A percentile compares a stretch with the other conserved stretches of the same genome.
Conservation (phyloP, 2,113 vertebrate genomes). For the Casuarius casuarius region DNA sequence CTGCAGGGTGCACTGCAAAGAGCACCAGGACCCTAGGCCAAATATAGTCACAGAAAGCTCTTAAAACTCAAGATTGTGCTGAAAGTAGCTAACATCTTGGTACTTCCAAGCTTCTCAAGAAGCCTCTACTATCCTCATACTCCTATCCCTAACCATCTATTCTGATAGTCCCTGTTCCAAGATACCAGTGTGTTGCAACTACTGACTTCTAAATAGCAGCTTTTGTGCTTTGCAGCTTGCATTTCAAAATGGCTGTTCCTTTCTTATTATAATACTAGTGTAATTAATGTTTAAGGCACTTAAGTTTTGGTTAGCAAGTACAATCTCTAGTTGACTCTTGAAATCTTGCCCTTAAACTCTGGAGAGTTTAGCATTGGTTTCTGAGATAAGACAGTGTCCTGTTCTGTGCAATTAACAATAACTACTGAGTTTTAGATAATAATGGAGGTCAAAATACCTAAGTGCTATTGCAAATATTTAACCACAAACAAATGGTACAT, state of each 20-base stretch:
- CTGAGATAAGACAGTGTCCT: neutral
- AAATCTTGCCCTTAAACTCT: constrained; percentile 7
- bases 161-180: neutral
- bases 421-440: neutral
- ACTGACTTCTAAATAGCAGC: neutral
- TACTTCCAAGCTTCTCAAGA: neutral
- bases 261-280: neutral
- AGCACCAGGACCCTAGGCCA: neutral
- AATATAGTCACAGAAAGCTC: neutral
- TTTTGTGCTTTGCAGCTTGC: neutral
- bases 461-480: constrained; percentile 13
- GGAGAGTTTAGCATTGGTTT: neutral
- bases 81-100: neutral
- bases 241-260: neutral
- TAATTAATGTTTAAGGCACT: constrained; percentile 28
- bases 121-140: neutral
- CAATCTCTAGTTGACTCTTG: neutral
- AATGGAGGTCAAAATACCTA: constrained; percentile 29
- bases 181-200: neutral
- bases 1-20: neutral
- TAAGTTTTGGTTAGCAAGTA: neutral
- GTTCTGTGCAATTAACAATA: constrained; percentile 38
- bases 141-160: neutral
- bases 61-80: neutral
- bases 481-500: neutral